A percentile compares a stretch with the other conserved stretches of the same genome.
Conservation (phyloP, 2,888 invertebrate genomes). For the Melipona bicolor region DNA sequence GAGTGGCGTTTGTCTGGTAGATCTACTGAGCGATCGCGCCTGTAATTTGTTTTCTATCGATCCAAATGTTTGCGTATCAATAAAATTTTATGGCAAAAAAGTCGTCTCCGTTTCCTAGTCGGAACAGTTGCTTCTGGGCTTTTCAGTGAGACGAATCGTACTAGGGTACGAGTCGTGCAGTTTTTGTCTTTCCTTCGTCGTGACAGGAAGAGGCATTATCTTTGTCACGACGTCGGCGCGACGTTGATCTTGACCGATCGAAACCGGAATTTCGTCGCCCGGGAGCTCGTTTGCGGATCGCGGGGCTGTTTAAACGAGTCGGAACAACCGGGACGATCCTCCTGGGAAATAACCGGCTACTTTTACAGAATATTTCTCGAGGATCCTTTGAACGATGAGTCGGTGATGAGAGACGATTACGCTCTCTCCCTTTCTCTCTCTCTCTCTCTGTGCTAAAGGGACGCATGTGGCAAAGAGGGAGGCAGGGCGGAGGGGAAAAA, state of each 20-base stretch:
- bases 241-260: slow-evolving; percentile 35
- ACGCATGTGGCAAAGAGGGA: no score
- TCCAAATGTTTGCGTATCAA: no score
- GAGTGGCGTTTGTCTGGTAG: no score
- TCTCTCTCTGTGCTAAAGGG: neutral
- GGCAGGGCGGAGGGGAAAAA: neutral
- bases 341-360: slow-evolving; percentile 48
- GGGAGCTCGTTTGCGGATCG: neutral
- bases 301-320: neutral
- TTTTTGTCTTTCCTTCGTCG: neutral
- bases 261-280: neutral
- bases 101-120: no score
- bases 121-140: no score
- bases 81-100: no score
- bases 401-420: slow-evolving; percentile 24
- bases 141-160: no score
- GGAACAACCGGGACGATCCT: slow-evolving; percentile 18
- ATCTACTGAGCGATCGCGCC: no score
- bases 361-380: slow-evolving; percentile 34
- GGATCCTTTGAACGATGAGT: slow-evolving; percentile 35
- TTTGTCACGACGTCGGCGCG: neutral
- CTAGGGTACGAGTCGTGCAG: no score
- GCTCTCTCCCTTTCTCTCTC: slow-evolving; percentile 8
- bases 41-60: no score
- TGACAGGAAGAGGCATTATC: neutral